These are phyloP conservation scores for Pyrocoelia pectoralis DNA, from an alignment of 2,888 invertebrate genomes.

Conservation along the genomic window DNA sequence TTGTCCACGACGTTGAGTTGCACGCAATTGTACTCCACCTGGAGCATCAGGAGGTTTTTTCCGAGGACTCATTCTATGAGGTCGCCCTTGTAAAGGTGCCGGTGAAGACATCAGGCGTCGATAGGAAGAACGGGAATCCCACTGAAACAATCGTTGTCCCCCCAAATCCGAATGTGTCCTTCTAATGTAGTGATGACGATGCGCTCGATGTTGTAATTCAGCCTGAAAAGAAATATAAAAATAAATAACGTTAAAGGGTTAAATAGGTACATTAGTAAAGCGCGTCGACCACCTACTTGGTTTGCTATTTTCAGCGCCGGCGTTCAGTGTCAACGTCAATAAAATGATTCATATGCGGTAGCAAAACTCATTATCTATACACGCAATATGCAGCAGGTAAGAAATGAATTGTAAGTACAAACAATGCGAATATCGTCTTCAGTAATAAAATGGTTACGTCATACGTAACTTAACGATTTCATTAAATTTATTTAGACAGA, in stretches of 20 bases:
- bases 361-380: too few species aligned
- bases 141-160: constrained; percentile 64
- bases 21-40: constrained; percentile 46
- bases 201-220: constrained; percentile 63
- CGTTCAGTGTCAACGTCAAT: neutral
- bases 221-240: constrained; percentile 55
- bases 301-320: constrained; percentile 2
- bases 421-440: too few species aligned
- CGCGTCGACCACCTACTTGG: neutral
- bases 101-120: constrained; percentile 63
- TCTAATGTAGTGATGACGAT: constrained; percentile 62
- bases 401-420: too few species aligned
- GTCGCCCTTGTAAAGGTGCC: constrained; percentile 59
- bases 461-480: too few species aligned
- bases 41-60: constrained; percentile 58
- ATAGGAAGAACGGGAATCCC: constrained; percentile 62
- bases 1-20: constrained; percentile 47
- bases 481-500: too few species aligned
- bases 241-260: neutral
- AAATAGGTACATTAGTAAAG: too few species aligned
- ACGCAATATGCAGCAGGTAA: too few species aligned
- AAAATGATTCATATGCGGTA: neutral
- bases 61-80: constrained; percentile 57
- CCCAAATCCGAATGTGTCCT: constrained; percentile 67
- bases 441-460: too few species aligned